Base-by-base conservation (phyloP, 1,140 invertebrate species). In the Orius insidiosus region DNA sequence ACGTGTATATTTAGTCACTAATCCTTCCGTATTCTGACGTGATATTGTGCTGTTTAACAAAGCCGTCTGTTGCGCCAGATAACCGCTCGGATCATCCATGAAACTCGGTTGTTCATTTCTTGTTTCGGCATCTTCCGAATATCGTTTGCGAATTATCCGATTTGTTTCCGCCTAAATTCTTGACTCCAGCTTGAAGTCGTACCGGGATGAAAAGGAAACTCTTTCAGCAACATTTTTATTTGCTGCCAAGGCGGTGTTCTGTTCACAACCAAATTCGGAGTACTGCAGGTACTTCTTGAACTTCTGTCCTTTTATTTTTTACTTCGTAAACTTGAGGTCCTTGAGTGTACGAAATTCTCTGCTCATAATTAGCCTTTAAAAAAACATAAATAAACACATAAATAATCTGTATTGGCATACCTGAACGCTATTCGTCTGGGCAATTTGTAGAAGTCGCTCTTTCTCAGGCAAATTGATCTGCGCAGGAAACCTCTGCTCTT, bases 11-110 rank as follows among this genome's bases (percentile, higher is more conserved):
- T 56, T 47, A 30, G 56, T 52, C 39, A n/a, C n/a, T n/a, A 64
- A 67, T 52, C 63, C 66, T 15, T 63, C 62, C 13, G 65, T 60
- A n/a, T 77, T 77, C 63, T 81, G 78, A 53, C 76, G 67, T 14
- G 78, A 79, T 60, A 86, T 86, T 8, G 82, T 84, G 57, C 75
- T 85, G 53, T 88, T 85, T 18, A 89, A 56, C 47, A 87, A 57
- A 18, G 80, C 80, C 1, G 84, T 87, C 57, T 87, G 85, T 56
- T 87, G 84, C 4, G 83, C 80, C 45, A 90, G 63, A 64, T 88
- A 90, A 3, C 81, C 85, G 57, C 77, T 86, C 0, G 85, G 84
- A 62, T 92, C 85, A 53, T 90, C 85, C 66, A 89, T 75, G 55
- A 89, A 89, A 45, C 45, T 52, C 9, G 51, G 51, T 37, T 47